A percentile compares a stretch with the other conserved stretches of the same genome.
Evolutionary conservation across 2,888 invertebrate genomes (phyloP).

Genomic region (Mellilla xanthometata): DNA sequence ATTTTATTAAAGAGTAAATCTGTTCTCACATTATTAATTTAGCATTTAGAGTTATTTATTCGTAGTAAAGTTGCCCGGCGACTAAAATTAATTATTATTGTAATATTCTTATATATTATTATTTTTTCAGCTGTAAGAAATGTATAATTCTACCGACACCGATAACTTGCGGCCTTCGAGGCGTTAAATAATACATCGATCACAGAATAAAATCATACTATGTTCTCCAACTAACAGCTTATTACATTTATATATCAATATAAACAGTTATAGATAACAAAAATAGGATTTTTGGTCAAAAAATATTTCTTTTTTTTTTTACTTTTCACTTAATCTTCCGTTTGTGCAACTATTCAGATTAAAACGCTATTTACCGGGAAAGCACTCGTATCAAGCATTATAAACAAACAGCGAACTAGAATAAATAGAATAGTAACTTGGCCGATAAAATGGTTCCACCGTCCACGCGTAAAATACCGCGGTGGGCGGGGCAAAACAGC

Average conservation of each 20-base stretch:
- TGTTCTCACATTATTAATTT: too few relatives aligned
- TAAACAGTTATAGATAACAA: constrained; percentile 71
- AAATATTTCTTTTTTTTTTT: constrained; percentile 58
- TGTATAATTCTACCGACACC: constrained; percentile 39
- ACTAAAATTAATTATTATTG: constrained; percentile 20
- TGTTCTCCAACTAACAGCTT: constrained; percentile 60
- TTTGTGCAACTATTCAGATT: constrained; percentile 52
- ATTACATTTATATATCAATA: constrained; percentile 36
- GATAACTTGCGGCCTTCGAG: constrained; percentile 51
- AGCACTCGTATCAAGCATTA: constrained; percentile 32
- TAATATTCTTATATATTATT: too few relatives aligned
- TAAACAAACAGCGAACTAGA: too few relatives aligned
- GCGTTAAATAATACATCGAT: constrained; percentile 60
- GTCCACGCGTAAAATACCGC: too few relatives aligned
- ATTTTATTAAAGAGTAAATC: too few relatives aligned
- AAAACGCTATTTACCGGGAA: constrained; percentile 28
- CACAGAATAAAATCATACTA: constrained; percentile 67
- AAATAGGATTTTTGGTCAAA: constrained; percentile 71
- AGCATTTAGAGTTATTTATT: neutral
- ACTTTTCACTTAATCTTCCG: constrained; percentile 56
- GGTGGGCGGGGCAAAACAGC: too few relatives aligned
- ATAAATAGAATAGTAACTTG: too few relatives aligned
- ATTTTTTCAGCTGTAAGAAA: constrained; percentile 10
- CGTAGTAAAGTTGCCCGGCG: constrained; percentile 1
- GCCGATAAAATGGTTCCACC: too few relatives aligned